phyloP scores from a whole-genome alignment of 2,113 vertebrate genomes.

The Siphamia tubifer region DNA sequence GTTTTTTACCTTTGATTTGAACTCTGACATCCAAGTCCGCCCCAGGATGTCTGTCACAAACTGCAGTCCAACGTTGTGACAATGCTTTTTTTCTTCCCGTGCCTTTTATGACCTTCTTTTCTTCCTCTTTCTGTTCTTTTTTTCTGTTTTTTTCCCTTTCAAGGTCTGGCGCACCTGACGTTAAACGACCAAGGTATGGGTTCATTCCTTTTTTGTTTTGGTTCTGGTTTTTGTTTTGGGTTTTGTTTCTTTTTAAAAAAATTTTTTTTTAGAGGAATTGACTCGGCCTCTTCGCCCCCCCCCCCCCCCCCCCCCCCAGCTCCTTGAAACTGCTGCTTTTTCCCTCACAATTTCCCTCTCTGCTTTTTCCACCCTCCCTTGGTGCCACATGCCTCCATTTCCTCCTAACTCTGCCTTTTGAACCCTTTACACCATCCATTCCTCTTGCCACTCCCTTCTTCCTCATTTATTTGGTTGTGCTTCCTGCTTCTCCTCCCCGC shows the following conservation, averaged over 20 bases:
- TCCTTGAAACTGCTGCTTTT: conserved; percentile 40
- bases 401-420: too few species aligned
- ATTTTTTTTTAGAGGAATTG: conserved; percentile 63
- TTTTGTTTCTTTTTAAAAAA: too few species aligned
- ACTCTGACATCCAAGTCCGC: conserved; percentile 84
- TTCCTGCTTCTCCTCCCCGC: conserved; percentile 19
- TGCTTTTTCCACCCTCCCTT: conserved; percentile 53
- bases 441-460: neutral
- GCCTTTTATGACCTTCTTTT: conserved; percentile 86
- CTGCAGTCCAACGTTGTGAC: conserved; percentile 89
- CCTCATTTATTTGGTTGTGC: conserved; percentile 14
- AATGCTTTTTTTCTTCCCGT: conserved; percentile 85
- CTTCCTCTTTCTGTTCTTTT: conserved; percentile 83
- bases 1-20: conserved; percentile 78
- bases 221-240: too few species aligned
- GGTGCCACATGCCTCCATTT: conserved; percentile 43
- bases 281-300: conserved; percentile 57
- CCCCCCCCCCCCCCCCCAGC: too few species aligned
- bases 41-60: conserved; percentile 89
- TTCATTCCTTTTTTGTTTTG: conserved; percentile 75
- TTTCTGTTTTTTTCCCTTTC: conserved; percentile 83
- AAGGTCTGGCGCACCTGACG: conserved; percentile 89
- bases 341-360: conserved; percentile 46
- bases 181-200: conserved; percentile 88
- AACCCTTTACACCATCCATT: conserved; percentile 37